phyloP scores from a whole-genome alignment of 1,140 invertebrate species.

The Drosophila mauritiana region DNA sequence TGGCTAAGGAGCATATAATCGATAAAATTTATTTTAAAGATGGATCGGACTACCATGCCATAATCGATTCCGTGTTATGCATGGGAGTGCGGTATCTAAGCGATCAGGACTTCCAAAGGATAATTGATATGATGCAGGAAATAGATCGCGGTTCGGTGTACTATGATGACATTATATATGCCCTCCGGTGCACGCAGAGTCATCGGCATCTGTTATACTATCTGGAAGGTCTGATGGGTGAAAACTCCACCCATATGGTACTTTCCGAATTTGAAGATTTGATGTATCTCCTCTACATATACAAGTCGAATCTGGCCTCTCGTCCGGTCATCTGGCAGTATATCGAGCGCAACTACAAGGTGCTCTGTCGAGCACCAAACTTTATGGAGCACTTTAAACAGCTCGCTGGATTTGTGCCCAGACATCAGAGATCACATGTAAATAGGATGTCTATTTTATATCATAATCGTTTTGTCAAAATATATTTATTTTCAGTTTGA shows the following conservation, averaged over 20 bases:
- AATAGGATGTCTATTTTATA: background rate
- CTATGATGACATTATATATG: slow-evolving; percentile 70
- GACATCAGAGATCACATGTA: slow-evolving; percentile 43
- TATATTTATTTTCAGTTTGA: slow-evolving; percentile 43
- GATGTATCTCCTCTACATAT: slow-evolving; percentile 67
- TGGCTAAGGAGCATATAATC: slow-evolving; percentile 64
- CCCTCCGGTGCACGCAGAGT: slow-evolving; percentile 69
- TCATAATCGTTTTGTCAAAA: background rate
- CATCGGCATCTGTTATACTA: slow-evolving; percentile 54
- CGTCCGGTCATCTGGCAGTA: slow-evolving; percentile 64
- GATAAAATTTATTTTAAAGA: slow-evolving; percentile 25
- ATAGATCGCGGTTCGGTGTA: slow-evolving; percentile 39
- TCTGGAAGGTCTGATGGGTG: slow-evolving; percentile 61
- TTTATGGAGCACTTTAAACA: slow-evolving; percentile 79
- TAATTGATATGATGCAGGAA: slow-evolving; percentile 42
- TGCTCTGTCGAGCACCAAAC: slow-evolving; percentile 39
- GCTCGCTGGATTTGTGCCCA: slow-evolving; percentile 75
- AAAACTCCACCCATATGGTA: slow-evolving; percentile 56
- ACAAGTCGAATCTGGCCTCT: slow-evolving; percentile 55
- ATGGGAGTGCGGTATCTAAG: slow-evolving; percentile 56
- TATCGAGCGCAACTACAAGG: slow-evolving; percentile 64
- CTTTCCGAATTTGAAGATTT: slow-evolving; percentile 61
- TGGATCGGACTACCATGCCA: slow-evolving; percentile 44
- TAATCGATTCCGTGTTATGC: slow-evolving; percentile 58
- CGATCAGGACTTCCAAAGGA: slow-evolving; percentile 53